Percentiles rank a stretch among this genome's conserved stretches.
Conservation (phyloP, 2,888 invertebrate genomes). For the Andrena dorsata region DNA sequence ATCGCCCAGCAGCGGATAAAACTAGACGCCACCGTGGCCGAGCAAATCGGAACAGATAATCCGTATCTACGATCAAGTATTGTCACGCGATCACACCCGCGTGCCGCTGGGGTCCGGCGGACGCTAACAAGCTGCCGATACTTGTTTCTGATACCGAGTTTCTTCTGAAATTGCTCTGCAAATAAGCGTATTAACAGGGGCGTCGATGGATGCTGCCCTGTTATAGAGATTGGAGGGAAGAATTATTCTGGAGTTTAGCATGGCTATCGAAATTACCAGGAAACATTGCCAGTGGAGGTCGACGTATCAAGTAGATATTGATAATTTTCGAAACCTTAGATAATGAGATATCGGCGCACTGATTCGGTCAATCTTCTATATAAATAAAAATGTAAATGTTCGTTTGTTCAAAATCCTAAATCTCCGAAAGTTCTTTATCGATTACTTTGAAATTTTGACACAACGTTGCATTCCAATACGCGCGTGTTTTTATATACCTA, state of each 20-base stretch:
- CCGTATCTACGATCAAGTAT: slow-evolving; percentile 55
- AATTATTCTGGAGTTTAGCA: slow-evolving; percentile 12
- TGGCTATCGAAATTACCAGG: too few relatives aligned
- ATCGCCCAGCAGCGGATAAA: slow-evolving; percentile 43
- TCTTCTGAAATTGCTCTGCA: slow-evolving; percentile 13
- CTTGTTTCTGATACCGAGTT: slow-evolving; percentile 10
- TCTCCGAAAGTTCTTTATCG: too few relatives aligned
- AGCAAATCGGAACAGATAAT: slow-evolving; percentile 51
- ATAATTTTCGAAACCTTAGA: too few relatives aligned
- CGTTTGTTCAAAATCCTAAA: too few relatives aligned
- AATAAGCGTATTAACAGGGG: slow-evolving; percentile 3
- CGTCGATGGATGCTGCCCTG: background rate
- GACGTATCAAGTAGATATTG: too few relatives aligned
- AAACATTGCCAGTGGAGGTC: too few relatives aligned
- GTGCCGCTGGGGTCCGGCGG: background rate
- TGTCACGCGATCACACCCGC: slow-evolving; percentile 32
- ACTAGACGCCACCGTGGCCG: slow-evolving; percentile 15
- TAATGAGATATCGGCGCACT: too few relatives aligned
- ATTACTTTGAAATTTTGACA: too few relatives aligned
- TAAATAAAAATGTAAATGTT: too few relatives aligned
- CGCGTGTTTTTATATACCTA: too few relatives aligned
- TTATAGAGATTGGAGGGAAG: background rate
- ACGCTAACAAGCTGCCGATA: slow-evolving; percentile 9
- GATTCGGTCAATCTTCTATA: too few relatives aligned
- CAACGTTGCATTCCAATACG: too few relatives aligned